These are phyloP conservation scores for Clitarchus hookeri DNA, from an alignment of 2,888 invertebrate species.

Conservation along the genomic window DNA sequence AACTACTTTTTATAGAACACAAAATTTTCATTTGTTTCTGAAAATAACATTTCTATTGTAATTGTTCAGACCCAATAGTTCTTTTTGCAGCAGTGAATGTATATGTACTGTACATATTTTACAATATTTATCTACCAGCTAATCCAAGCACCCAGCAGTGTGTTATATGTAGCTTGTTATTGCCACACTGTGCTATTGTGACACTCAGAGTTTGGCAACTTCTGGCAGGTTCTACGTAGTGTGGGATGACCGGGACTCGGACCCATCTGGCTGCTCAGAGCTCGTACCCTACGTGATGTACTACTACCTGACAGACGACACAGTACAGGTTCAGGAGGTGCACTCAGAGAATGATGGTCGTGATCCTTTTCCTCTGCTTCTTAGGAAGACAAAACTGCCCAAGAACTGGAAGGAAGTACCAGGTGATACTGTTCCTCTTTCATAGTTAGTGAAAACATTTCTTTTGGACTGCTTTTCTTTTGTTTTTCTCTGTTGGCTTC, in stretches of 20 bases:
- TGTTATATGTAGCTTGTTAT: not conserved
- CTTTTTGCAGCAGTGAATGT: too few species aligned
- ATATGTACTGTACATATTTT: too few species aligned
- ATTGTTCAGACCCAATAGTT: too few species aligned
- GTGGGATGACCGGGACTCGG: slow-evolving; percentile 57
- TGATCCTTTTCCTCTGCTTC: slow-evolving; percentile 74
- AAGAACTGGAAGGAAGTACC: slow-evolving; percentile 70
- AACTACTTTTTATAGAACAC: too few species aligned
- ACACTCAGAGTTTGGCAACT: not conserved
- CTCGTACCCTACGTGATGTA: slow-evolving; percentile 65
- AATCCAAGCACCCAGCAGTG: not conserved
- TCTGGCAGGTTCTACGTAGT: slow-evolving; percentile 54
- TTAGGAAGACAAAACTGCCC: slow-evolving; percentile 76
- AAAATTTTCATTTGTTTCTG: too few species aligned
- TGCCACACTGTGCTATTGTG: not conserved
- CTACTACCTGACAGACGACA: slow-evolving; percentile 83
- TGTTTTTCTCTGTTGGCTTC: too few species aligned
- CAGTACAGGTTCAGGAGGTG: slow-evolving; percentile 75
- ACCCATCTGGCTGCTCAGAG: slow-evolving; percentile 52
- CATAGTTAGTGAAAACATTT: too few species aligned
- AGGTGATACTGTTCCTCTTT: slow-evolving; percentile 49
- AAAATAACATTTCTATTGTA: too few species aligned
- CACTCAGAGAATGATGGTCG: slow-evolving; percentile 73
- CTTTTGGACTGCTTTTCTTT: too few species aligned
- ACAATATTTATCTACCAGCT: too few species aligned